Evolutionary conservation across 2,113 vertebrate genomes (phyloP).

Genomic region (Ancistrus triradiatus): DNA sequence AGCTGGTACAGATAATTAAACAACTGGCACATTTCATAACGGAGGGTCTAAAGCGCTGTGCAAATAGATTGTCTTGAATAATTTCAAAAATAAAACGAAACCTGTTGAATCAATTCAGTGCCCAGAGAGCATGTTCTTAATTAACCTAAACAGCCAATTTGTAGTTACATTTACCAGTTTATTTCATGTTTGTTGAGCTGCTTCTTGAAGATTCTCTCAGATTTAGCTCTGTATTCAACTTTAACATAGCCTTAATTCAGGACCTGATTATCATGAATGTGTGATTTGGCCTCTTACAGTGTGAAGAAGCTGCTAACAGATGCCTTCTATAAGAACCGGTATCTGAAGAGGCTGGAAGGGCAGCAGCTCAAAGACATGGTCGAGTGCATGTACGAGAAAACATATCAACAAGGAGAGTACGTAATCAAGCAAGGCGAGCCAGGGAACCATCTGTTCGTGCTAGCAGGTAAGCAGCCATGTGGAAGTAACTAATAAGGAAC

Average conservation of each 20-base stretch:
- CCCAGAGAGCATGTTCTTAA: too few relatives aligned
- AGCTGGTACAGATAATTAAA: conserved; percentile 19
- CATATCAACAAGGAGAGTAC: conserved; percentile 79
- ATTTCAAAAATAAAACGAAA: too few relatives aligned
- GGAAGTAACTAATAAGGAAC: too few relatives aligned
- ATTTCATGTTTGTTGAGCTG: too few relatives aligned
- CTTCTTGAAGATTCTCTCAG: too few relatives aligned
- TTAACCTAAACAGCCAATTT: too few relatives aligned
- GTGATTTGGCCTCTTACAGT: conserved; percentile 55
- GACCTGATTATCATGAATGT: neutral
- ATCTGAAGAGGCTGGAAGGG: conserved; percentile 83
- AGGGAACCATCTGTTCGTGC: conserved; percentile 85
- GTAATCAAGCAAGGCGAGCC: conserved; percentile 85
- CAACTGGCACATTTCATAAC: conserved; percentile 27
- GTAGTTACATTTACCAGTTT: too few relatives aligned
- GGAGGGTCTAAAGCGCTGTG: conserved; percentile 21
- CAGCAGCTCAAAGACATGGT: conserved; percentile 89
- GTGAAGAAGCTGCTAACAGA: conserved; percentile 86
- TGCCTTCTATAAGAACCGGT: conserved; percentile 86
- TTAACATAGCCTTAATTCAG: neutral
- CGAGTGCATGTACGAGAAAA: conserved; percentile 90
- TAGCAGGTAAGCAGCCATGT: conserved; percentile 72
- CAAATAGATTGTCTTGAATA: conserved; percentile 8
- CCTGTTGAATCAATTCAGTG: too few relatives aligned
- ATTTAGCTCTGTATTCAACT: too few relatives aligned